phyloP scores from a whole-genome alignment of 2,888 invertebrate genomes.

The Cataglyphis albicans region DNA sequence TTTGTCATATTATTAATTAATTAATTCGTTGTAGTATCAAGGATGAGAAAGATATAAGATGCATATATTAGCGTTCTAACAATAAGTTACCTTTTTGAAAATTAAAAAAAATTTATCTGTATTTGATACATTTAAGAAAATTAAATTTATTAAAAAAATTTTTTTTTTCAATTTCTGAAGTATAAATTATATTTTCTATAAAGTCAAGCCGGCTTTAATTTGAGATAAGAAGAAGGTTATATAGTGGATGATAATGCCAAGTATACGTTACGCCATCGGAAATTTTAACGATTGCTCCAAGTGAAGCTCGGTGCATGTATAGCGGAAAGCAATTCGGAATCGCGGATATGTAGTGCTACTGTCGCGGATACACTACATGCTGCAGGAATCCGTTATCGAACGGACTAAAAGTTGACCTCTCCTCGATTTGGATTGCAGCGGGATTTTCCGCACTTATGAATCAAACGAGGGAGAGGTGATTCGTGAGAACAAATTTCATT shows the following conservation, averaged over 20 bases:
- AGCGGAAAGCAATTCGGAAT: conserved; percentile 70
- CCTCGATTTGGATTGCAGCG: conserved; percentile 34
- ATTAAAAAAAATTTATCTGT: neutral
- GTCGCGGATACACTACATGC: conserved; percentile 58
- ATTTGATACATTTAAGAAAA: neutral
- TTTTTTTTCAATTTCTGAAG: neutral
- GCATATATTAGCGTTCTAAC: neutral
- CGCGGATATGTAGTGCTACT: conserved; percentile 68
- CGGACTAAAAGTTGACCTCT: conserved; percentile 65
- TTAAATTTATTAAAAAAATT: neutral
- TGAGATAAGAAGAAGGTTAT: neutral
- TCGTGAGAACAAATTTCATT: neutral
- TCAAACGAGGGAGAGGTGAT: neutral
- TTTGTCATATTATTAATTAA: no score
- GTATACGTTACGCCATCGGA: neutral
- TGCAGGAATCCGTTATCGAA: conserved; percentile 74
- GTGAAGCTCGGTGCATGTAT: conserved; percentile 14
- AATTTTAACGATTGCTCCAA: conserved; percentile 3
- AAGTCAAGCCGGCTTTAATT: neutral
- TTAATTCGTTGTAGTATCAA: neutral
- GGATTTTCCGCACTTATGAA: conserved; percentile 6
- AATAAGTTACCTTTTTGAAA: neutral
- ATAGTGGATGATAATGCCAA: neutral
- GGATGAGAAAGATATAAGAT: neutral
- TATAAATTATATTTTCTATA: neutral